Base-by-base conservation (phyloP, 2,797 vertebrate genomes). In the Gastrophryne carolinensis region DNA sequence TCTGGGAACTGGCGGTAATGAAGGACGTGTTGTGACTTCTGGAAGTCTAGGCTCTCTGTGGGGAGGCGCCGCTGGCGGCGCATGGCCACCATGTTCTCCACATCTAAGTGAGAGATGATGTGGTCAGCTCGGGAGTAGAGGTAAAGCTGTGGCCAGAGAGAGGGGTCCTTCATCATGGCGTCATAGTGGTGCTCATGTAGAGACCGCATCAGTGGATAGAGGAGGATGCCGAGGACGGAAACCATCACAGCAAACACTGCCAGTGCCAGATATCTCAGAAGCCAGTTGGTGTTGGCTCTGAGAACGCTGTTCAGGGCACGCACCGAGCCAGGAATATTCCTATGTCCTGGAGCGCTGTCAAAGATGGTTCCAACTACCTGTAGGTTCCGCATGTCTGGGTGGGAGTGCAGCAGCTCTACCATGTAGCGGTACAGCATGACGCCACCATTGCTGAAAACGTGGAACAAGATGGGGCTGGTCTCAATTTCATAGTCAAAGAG, bases 351-450 rank as follows among this genome's bases (percentile, higher is more conserved):
- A 6, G 92, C 91, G 0, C 97, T 98, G 79, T 99, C 97, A 35
- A 99, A 93, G 34, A 98, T 77, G 0, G 94, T 88, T 53, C 97
- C 98, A 0, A 91, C 86, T 19, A 98, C 88, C 64, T 41, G 82
- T 81, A 98, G 82, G 2, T 87, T 90, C 77, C 88, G 79, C 72
- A 97, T 95, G 5, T 90, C 90, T 65, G 70, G 73, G 2, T 95
- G 90, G 53, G 73, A 89, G 66, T 89, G 90, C 66, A 98, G 78
- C 1, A 91, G 87, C 84, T 97, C 95, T 0, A 93, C 64, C 10
- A 98, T 76, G 26, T 98, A 98, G 4, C 96, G 94, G 86, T 98
- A 99, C 3, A 99, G 86, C 96, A 98, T 98, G 89, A 89, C 93
- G 15, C 98, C 98, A 0, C 93, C 96, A 0, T 99, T 99, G 82